Percentiles rank a stretch among this genome's conserved stretches.
Conservation (phyloP, 2,888 invertebrate genomes). For the Allophyes oxyacanthae region DNA sequence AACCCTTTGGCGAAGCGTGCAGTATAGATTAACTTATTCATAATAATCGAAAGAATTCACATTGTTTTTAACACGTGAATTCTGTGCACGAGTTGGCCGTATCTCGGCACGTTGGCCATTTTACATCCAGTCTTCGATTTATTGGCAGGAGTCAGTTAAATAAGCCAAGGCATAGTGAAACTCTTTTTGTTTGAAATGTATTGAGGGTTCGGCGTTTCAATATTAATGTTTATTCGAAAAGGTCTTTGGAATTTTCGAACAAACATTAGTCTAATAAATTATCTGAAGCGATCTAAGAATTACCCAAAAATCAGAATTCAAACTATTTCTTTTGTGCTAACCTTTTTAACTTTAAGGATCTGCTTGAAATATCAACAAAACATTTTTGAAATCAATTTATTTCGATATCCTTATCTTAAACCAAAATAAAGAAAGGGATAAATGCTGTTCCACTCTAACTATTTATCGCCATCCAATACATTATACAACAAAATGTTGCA, state of each 20-base stretch:
- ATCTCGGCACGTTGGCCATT: constrained; percentile 53
- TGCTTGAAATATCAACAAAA: too few species aligned
- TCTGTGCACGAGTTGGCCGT: constrained; percentile 54
- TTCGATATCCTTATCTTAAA: too few species aligned
- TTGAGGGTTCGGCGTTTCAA: neutral
- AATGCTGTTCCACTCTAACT: constrained; percentile 10
- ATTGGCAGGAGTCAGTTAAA: constrained; percentile 58
- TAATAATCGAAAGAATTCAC: constrained; percentile 66
- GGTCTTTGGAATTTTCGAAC: too few species aligned
- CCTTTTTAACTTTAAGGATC: too few species aligned
- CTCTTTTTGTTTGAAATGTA: constrained; percentile 22
- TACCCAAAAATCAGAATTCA: too few species aligned
- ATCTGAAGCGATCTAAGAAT: too few species aligned
- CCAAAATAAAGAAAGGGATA: too few species aligned
- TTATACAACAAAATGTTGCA: constrained; percentile 25
- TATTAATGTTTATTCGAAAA: too few species aligned
- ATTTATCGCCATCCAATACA: constrained; percentile 37
- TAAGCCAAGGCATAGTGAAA: constrained; percentile 31
- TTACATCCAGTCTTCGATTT: constrained; percentile 57
- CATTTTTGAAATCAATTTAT: too few species aligned
- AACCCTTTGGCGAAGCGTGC: constrained; percentile 75
- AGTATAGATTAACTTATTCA: constrained; percentile 70
- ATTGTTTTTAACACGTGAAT: constrained; percentile 62
- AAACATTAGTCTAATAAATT: too few species aligned
- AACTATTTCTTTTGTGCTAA: too few species aligned